phyloP scores from a whole-genome alignment of 2,797 vertebrate genomes.

The Ctenopoma kingsleyae region DNA sequence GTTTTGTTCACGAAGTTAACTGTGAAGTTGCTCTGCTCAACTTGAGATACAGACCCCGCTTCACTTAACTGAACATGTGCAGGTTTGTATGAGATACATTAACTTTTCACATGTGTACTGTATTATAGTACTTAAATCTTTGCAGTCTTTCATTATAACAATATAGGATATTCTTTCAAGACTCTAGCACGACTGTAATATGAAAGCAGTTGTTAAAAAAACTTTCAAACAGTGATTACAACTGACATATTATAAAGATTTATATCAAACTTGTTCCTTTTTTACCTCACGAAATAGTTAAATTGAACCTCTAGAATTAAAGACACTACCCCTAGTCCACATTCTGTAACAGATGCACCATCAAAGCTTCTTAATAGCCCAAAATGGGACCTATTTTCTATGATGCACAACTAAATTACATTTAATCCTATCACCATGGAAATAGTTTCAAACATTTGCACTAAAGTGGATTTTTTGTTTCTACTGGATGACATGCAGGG shows the following conservation, averaged over 20 bases:
- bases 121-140: slow-evolving; percentile 9
- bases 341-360: slow-evolving; percentile 48
- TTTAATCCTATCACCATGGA: slow-evolving; percentile 58
- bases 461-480: slow-evolving; percentile 46
- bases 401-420: slow-evolving; percentile 54
- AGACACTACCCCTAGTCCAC: slow-evolving; percentile 21
- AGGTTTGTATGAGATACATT: slow-evolving; percentile 15
- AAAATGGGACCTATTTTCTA: slow-evolving; percentile 50
- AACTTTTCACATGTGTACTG: slow-evolving; percentile 13
- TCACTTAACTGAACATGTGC: slow-evolving; percentile 6
- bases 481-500: slow-evolving; percentile 40
- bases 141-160: slow-evolving; percentile 20
- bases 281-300: slow-evolving; percentile 41
- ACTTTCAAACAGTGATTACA: not conserved
- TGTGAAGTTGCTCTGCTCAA: slow-evolving; percentile 69
- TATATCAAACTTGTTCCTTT: slow-evolving; percentile 45
- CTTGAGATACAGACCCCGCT: slow-evolving; percentile 18
- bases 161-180: slow-evolving; percentile 18
- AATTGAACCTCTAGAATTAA: slow-evolving; percentile 48
- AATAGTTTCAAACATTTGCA: slow-evolving; percentile 44
- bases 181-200: slow-evolving; percentile 23
- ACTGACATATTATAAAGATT: slow-evolving; percentile 35
- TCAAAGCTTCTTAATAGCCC: slow-evolving; percentile 59
- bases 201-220: slow-evolving; percentile 24
- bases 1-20: slow-evolving; percentile 76